Percentiles rank a stretch among this genome's conserved stretches.
Evolutionary conservation across 2,113 vertebrate species (phyloP).

Genomic region (Phylloscopus whistleri): DNA sequence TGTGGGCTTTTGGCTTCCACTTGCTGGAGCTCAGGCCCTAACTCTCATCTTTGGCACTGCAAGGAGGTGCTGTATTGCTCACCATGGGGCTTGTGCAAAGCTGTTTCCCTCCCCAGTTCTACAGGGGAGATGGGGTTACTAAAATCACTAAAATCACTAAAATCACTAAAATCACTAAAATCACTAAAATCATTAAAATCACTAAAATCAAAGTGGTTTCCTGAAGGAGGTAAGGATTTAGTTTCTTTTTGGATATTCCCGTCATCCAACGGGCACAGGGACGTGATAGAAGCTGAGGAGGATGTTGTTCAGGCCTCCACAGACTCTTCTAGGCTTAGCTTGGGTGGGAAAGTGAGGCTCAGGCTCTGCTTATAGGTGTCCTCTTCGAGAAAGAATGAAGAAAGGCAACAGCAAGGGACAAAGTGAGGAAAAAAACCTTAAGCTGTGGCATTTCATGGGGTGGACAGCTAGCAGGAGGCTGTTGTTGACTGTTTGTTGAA

Average conservation of each 20-base stretch:
- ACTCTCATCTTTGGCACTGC: not conserved
- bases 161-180: not conserved
- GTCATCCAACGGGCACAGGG: not conserved
- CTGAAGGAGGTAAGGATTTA: not conserved
- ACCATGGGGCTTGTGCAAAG: not conserved
- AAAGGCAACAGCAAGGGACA: not conserved
- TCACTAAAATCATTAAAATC: not conserved
- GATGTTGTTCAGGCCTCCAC: not conserved
- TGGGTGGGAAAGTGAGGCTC: not conserved
- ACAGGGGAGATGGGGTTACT: not conserved
- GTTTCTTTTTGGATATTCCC: not conserved
- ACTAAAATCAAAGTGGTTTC: not conserved
- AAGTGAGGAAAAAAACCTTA: not conserved
- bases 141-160: not conserved
- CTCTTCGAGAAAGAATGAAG: not conserved
- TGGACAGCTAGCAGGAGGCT: not conserved
- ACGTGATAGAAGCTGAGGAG: not conserved
- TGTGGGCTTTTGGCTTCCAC: not conserved
- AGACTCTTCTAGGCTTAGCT: not conserved
- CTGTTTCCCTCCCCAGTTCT: not conserved
- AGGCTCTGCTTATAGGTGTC: not conserved
- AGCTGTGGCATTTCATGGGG: not conserved
- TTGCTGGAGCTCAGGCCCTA: not conserved
- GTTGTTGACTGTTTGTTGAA: conserved; percentile 41
- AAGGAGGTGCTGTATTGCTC: not conserved